Evolutionary conservation across 2,797 vertebrate species (phyloP).

Genomic region (Leptatherina wallacei): DNA sequence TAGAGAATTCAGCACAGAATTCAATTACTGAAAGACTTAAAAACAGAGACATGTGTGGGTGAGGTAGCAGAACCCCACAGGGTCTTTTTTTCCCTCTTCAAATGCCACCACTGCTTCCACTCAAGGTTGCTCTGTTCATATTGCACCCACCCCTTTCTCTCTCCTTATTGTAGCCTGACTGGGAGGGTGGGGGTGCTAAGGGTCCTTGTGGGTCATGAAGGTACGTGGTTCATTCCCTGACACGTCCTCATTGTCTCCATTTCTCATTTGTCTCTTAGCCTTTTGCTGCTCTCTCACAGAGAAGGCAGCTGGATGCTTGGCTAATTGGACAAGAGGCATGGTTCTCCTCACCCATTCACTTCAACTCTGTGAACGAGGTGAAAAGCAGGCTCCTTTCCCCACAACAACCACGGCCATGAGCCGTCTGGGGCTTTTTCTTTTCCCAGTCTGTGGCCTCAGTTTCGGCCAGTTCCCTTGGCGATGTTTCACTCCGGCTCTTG

Average conservation of each 20-base stretch:
- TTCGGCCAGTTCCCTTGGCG: slow-evolving; percentile 5
- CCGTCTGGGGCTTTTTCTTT: slow-evolving; percentile 9
- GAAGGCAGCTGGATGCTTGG: slow-evolving; percentile 47
- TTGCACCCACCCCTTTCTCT: slow-evolving; percentile 22
- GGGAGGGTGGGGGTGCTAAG: slow-evolving; percentile 12
- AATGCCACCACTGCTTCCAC: slow-evolving; percentile 29
- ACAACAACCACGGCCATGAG: slow-evolving; percentile 8
- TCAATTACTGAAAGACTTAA: slow-evolving; percentile 40
- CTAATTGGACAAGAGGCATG: slow-evolving; percentile 68
- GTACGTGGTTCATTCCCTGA: slow-evolving; percentile 61
- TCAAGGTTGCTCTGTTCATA: slow-evolving; percentile 45
- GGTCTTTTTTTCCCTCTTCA: slow-evolving; percentile 27
- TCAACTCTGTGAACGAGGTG: slow-evolving; percentile 40
- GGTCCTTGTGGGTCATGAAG: slow-evolving; percentile 59
- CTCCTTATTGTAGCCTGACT: slow-evolving; percentile 16
- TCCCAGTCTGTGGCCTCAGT: slow-evolving; percentile 30
- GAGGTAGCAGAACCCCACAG: slow-evolving; percentile 41
- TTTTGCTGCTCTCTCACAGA: slow-evolving; percentile 22
- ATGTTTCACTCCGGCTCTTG: slow-evolving; percentile 19
- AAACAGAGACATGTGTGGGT: slow-evolving; percentile 47
- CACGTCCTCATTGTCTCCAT: slow-evolving; percentile 50
- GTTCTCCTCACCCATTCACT: slow-evolving; percentile 40
- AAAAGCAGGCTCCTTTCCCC: slow-evolving; percentile 36
- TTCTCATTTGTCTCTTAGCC: slow-evolving; percentile 34
- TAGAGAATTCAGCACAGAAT: slow-evolving; percentile 48